phyloP scores from a whole-genome alignment of 1,140 invertebrate species.

The Drosophila ananassae region DNA sequence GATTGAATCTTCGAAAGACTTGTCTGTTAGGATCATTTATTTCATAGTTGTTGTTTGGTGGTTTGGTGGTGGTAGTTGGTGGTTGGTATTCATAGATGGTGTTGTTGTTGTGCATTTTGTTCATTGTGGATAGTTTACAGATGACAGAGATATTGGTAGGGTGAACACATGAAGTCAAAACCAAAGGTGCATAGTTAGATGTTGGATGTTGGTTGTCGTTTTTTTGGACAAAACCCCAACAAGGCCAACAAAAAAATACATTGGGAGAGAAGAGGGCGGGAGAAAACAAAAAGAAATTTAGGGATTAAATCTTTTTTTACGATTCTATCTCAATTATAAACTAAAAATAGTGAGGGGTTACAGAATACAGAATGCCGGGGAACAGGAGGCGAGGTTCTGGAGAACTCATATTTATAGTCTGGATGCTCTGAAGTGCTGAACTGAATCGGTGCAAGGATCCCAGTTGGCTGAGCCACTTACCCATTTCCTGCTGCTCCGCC shows the following conservation, averaged over 20 bases:
- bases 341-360: not conserved
- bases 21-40: constrained; percentile 64
- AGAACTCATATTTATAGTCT: constrained; percentile 1
- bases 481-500: constrained; percentile 76
- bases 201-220: constrained; percentile 1
- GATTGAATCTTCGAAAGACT: constrained; percentile 84
- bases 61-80: constrained; percentile 28
- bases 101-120: constrained; percentile 44
- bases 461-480: constrained; percentile 55
- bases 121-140: constrained; percentile 49
- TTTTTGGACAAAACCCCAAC: constrained; percentile 37
- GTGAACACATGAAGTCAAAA: constrained; percentile 35
- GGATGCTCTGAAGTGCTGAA: constrained; percentile 35
- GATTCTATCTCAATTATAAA: constrained; percentile 9
- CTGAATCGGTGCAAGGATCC: constrained; percentile 10
- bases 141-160: constrained; percentile 33
- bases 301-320: constrained; percentile 58
- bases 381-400: constrained; percentile 1
- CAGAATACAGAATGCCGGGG: not conserved
- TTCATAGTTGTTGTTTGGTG: constrained; percentile 23
- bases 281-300: constrained; percentile 50
- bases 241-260: constrained; percentile 52
- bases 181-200: constrained; percentile 16
- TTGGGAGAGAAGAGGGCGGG: constrained; percentile 38
- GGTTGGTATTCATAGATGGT: constrained; percentile 54